phyloP scores from a whole-genome alignment of 2,797 vertebrate genomes.

The Acanthopagrus latus region DNA sequence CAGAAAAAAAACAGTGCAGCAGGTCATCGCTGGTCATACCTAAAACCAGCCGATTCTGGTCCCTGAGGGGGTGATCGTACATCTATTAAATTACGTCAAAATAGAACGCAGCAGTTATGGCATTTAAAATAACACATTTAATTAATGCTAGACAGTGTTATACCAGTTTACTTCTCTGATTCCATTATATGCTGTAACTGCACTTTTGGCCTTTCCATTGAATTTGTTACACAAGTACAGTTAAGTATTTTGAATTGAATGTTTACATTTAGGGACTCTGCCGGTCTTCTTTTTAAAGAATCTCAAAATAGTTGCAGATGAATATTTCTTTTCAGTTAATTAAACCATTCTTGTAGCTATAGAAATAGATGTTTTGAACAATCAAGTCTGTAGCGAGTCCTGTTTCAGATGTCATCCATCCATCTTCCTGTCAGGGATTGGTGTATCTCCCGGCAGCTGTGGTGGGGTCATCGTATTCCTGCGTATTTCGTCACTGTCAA shows the following conservation, averaged over 20 bases:
- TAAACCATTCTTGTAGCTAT: background rate
- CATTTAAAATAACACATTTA: background rate
- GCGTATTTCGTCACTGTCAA: slow-evolving; percentile 91
- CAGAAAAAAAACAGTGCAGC: too few species aligned
- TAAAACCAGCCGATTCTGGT: too few species aligned
- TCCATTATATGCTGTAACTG: background rate
- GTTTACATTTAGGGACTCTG: background rate
- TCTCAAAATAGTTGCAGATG: background rate
- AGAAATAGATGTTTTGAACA: slow-evolving; percentile 9
- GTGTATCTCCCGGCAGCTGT: slow-evolving; percentile 96
- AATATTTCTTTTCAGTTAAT: background rate
- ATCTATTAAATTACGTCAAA: too few species aligned
- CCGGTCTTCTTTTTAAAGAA: background rate
- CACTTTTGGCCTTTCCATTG: background rate
- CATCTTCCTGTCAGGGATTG: slow-evolving; percentile 86
- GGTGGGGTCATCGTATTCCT: slow-evolving; percentile 96
- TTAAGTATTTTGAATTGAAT: background rate
- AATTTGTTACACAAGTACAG: background rate
- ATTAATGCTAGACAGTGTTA: background rate
- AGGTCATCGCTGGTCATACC: too few species aligned
- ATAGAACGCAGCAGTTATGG: background rate
- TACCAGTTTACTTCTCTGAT: background rate
- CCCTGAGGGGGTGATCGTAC: too few species aligned
- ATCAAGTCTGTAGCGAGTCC: background rate
- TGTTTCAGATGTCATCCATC: slow-evolving; percentile 7